Percentiles rank a stretch among this genome's conserved stretches.
Evolutionary conservation across 1,140 invertebrate species (phyloP).

Genomic region (Hycleus cichorii): DNA sequence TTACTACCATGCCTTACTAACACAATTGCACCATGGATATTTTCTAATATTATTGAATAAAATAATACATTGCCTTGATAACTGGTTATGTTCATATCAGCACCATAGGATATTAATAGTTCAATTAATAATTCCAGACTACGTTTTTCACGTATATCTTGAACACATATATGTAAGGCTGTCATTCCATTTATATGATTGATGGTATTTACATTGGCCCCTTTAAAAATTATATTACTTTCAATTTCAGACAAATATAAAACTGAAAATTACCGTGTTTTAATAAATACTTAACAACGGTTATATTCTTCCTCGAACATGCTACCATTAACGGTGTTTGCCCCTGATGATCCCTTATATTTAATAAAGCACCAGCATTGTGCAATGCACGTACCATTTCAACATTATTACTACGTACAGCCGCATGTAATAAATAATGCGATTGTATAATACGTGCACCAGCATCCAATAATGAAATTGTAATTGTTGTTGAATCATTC

Average conservation of each 20-base stretch:
- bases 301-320: slow-evolving; percentile 47
- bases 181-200: slow-evolving; percentile 40
- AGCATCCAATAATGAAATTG: slow-evolving; percentile 41
- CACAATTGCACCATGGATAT: slow-evolving; percentile 25
- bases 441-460: slow-evolving; percentile 51
- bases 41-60: slow-evolving; percentile 33
- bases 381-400: slow-evolving; percentile 46
- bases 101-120: slow-evolving; percentile 42
- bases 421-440: slow-evolving; percentile 51
- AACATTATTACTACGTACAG: slow-evolving; percentile 44
- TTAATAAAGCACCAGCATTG: slow-evolving; percentile 45
- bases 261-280: slow-evolving; percentile 39
- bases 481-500: slow-evolving; percentile 19
- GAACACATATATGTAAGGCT: slow-evolving; percentile 48
- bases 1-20: slow-evolving; percentile 37
- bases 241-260: no score
- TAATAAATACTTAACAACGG: slow-evolving; percentile 45
- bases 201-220: slow-evolving; percentile 44
- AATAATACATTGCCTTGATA: slow-evolving; percentile 41
- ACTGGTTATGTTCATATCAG: slow-evolving; percentile 41
- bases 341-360: slow-evolving; percentile 47
- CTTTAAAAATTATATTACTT: slow-evolving; percentile 24
- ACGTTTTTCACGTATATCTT: slow-evolving; percentile 34
- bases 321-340: slow-evolving; percentile 57
- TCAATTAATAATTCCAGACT: slow-evolving; percentile 43